phyloP scores from a whole-genome alignment of 2,797 vertebrate genomes.

The Odontamblyopus lacepedii region DNA sequence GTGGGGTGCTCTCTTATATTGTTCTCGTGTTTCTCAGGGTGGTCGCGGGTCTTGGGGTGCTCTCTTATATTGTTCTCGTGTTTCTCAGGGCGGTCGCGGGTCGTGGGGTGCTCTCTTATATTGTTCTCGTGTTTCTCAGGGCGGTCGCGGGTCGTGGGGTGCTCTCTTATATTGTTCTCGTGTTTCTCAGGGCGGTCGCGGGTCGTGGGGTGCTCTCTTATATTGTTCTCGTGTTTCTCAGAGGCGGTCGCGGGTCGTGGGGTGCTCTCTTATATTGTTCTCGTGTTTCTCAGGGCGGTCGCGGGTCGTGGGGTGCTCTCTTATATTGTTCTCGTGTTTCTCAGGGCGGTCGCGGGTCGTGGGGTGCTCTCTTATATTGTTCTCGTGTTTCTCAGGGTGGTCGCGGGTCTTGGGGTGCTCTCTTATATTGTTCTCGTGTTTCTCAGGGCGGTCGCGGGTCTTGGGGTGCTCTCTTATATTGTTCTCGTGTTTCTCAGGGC shows the following conservation, averaged over 20 bases:
- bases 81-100: neutral
- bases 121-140: too few relatives aligned
- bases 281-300: neutral
- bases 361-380: neutral
- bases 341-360: too few relatives aligned
- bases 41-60: neutral
- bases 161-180: neutral
- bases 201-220: slow-evolving; percentile 82
- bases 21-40: neutral
- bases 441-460: neutral
- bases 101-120: too few relatives aligned
- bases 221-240: too few relatives aligned
- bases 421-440: neutral
- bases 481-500: too few relatives aligned
- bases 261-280: neutral
- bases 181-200: slow-evolving; percentile 81
- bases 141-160: neutral
- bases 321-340: neutral
- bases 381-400: neutral
- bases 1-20: neutral
- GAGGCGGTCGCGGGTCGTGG: too few relatives aligned
- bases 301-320: neutral
- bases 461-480: too few relatives aligned
- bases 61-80: neutral
- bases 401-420: neutral